Percentiles rank a stretch among this genome's conserved stretches.
Conservation (phyloP, 2,888 invertebrate genomes). For the Chloroclystis v-ata region DNA sequence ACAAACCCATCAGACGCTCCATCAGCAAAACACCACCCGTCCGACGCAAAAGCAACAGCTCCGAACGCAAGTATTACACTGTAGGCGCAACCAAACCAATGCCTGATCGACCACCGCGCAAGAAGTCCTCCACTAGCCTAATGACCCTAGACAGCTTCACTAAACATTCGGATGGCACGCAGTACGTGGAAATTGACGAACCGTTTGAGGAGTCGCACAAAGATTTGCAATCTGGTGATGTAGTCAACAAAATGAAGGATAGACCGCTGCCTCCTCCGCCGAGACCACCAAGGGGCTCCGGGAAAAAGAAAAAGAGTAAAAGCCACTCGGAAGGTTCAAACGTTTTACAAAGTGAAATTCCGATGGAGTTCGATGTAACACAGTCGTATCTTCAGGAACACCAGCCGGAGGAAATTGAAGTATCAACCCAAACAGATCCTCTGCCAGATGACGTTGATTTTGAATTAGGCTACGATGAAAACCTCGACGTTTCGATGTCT, state of each 20-base stretch:
- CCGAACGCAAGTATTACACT: constrained; percentile 83
- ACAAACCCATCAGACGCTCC: constrained; percentile 76
- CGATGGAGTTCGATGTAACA: constrained; percentile 34
- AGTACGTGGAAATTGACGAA: constrained; percentile 81
- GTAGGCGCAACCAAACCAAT: constrained; percentile 67
- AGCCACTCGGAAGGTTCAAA: constrained; percentile 36
- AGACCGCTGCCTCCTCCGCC: constrained; percentile 92
- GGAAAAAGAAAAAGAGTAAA: constrained; percentile 52
- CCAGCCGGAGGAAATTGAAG: constrained; percentile 80
- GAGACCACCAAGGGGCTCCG: constrained; percentile 84
- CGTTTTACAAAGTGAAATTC: constrained; percentile 29
- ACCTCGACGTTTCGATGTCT: constrained; percentile 66
- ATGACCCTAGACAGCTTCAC: constrained; percentile 74
- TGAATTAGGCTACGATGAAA: constrained; percentile 76
- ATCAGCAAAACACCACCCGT: constrained; percentile 73
- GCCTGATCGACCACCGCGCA: constrained; percentile 81
- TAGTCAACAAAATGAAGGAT: constrained; percentile 89
- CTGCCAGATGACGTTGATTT: constrained; percentile 86
- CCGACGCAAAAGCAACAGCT: constrained; percentile 68
- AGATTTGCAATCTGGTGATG: constrained; percentile 84
- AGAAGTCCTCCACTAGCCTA: constrained; percentile 77
- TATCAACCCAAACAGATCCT: constrained; percentile 91
- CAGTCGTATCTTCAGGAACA: constrained; percentile 34
- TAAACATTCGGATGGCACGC: constrained; percentile 70
- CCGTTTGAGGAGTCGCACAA: constrained; percentile 79